phyloP scores from a whole-genome alignment of 2,888 invertebrate species.

The Dryobota labecula region DNA sequence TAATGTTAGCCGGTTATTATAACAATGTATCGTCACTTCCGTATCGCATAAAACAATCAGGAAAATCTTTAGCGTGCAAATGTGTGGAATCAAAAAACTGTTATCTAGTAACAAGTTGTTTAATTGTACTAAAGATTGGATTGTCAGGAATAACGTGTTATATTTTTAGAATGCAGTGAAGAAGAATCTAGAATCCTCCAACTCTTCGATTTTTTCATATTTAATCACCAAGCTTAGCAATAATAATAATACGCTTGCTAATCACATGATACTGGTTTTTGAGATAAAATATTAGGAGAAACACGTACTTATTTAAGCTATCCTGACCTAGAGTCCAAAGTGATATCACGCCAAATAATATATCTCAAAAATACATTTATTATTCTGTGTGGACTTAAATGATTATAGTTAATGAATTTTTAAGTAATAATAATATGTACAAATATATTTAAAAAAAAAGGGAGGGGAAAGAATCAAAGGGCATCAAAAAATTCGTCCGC shows the following conservation, averaged over 20 bases:
- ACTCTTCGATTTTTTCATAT: not conserved
- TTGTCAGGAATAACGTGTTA: not conserved
- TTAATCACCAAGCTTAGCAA: not conserved
- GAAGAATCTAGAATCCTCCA: not conserved
- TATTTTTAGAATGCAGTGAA: not conserved
- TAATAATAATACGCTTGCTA: not conserved
- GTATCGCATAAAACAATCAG: conserved; percentile 42
- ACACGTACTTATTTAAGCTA: not conserved
- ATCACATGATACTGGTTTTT: not conserved
- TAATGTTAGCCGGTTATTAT: conserved; percentile 28
- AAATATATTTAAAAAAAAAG: too few relatives aligned
- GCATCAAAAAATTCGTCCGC: too few relatives aligned
- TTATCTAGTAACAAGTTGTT: not conserved
- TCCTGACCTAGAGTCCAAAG: not conserved
- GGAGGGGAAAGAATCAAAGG: too few relatives aligned
- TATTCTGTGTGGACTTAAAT: too few relatives aligned
- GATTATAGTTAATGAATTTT: too few relatives aligned
- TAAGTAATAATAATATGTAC: too few relatives aligned
- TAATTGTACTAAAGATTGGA: conserved; percentile 17
- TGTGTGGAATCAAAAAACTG: conserved; percentile 8
- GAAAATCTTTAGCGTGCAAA: conserved; percentile 30
- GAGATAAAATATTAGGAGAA: too few relatives aligned
- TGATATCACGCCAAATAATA: not conserved
- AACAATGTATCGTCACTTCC: conserved; percentile 56
- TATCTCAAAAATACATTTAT: too few relatives aligned